Evolutionary conservation across 2,888 invertebrate species (phyloP).

Genomic region (Thymelicus acteon): DNA sequence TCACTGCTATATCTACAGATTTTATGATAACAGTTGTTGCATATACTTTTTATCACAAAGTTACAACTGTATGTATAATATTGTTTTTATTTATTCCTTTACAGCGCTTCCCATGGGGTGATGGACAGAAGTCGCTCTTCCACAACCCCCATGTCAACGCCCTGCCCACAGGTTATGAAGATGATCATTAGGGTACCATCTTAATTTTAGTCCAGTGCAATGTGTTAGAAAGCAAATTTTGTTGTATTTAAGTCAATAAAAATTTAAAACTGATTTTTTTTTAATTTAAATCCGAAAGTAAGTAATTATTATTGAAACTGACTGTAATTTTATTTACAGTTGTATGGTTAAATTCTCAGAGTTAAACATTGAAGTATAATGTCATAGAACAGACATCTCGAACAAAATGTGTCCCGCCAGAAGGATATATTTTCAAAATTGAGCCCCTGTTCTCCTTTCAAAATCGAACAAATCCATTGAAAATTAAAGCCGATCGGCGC

Average conservation of each 20-base stretch:
- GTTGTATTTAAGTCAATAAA: constrained; percentile 60
- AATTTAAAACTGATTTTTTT: background rate
- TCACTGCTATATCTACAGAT: too few relatives aligned
- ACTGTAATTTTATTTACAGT: background rate
- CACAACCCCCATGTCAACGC: constrained; percentile 93
- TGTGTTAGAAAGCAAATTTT: constrained; percentile 54
- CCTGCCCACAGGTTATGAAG: constrained; percentile 93
- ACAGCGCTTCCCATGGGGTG: constrained; percentile 96
- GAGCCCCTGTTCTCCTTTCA: too few relatives aligned
- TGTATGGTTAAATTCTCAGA: too few relatives aligned
- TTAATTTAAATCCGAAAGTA: background rate
- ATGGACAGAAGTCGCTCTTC: constrained; percentile 94
- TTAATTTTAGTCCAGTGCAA: constrained; percentile 40
- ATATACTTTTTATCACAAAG: too few relatives aligned
- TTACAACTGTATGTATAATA: background rate
- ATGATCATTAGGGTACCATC: constrained; percentile 59
- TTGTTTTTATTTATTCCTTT: constrained; percentile 48
- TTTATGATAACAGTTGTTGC: too few relatives aligned
- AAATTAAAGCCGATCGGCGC: too few relatives aligned
- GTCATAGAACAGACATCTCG: too few relatives aligned
- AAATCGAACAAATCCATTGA: too few relatives aligned
- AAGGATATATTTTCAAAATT: too few relatives aligned
- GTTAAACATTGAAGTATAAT: too few relatives aligned
- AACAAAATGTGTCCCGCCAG: too few relatives aligned
- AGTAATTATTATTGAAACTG: background rate